Base-by-base conservation (phyloP, 2,113 vertebrate genomes). In the Phrynosoma platyrhinos region DNA sequence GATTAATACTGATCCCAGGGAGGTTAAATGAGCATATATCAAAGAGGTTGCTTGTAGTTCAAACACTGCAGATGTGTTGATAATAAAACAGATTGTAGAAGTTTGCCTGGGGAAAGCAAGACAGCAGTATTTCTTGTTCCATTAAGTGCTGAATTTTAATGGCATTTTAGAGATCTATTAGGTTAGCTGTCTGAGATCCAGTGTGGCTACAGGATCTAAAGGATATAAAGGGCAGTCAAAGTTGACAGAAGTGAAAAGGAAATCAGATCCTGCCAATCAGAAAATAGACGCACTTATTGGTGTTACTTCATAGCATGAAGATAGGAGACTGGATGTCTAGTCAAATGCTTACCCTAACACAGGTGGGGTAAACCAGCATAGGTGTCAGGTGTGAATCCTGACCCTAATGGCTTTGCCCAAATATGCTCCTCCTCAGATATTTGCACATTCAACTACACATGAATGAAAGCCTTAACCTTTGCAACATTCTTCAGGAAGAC, bases 1-100 rank as follows among this genome's bases (percentile, higher is more conserved):
- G 80, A 82, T 53, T 77, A 55, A 55, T 68, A 42, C n/a, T 82
- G 55, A 77, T 88, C 62, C n/a, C 20, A 13, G 9, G 2, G 42
- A 55, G 27, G 30, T 68, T 78, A 86, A 86, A 52, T 68, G 71
- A 66, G 5, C 23, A 68, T 79, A 52, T 53, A 83, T 88, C 58
- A 68, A 77, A 88, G 68, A 40, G 58, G 8, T 12, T 80, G 53
- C 68, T 75, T 74, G 18, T 42, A 87, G 52, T 66, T 53, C 62
- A 68, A 76, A 53, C 30, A 55, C 69, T 13, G 36, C 55, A 68
- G n/a, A 88, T 77, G 23, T 66, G 58, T 88, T 77, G 86, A 68
- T 82, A 75, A 68, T 82, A 82, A 75, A 52, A 64, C 5, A 75
- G 86, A 75, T 66, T 76, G 40, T 18, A 32, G 55, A 75, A 25